Conservation (phyloP, 2,888 invertebrate genomes). For the Leptinotarsa rubiginosa region DNA sequence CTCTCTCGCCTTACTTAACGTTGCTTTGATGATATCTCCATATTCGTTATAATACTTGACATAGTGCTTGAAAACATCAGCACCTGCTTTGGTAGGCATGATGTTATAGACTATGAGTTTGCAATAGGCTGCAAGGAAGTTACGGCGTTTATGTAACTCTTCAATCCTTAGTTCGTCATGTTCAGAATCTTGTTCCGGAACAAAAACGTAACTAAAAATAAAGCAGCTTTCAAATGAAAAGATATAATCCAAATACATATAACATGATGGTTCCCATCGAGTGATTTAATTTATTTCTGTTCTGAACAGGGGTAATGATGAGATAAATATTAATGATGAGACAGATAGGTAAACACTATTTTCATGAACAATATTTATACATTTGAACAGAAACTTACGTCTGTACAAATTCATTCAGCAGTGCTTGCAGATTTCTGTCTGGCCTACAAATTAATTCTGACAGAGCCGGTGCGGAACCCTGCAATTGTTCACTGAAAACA, state of each 20-base stretch:
- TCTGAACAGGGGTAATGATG: too few relatives aligned
- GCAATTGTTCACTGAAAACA: conserved; percentile 72
- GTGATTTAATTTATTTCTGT: too few relatives aligned
- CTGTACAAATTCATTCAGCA: conserved; percentile 92
- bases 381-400: conserved; percentile 62
- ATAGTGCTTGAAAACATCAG: conserved; percentile 97
- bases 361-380: too few relatives aligned
- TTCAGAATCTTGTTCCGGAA: conserved; percentile 88
- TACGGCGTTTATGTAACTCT: conserved; percentile 94
- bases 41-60: conserved; percentile 98
- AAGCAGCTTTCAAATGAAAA: too few relatives aligned
- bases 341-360: background rate
- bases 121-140: conserved; percentile 96
- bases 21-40: conserved; percentile 98
- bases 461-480: conserved; percentile 62
- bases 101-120: conserved; percentile 98
- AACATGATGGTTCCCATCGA: background rate
- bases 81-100: conserved; percentile 81
- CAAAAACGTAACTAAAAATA: conserved; percentile 79
- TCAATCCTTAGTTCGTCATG: conserved; percentile 97
- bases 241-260: too few relatives aligned
- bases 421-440: conserved; percentile 80
- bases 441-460: conserved; percentile 81
- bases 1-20: conserved; percentile 95
- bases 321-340: background rate